A percentile compares a stretch with the other conserved stretches of the same genome.
phyloP scores from a whole-genome alignment of 23 tunicate species.

The Botrylloides violaceus region DNA sequence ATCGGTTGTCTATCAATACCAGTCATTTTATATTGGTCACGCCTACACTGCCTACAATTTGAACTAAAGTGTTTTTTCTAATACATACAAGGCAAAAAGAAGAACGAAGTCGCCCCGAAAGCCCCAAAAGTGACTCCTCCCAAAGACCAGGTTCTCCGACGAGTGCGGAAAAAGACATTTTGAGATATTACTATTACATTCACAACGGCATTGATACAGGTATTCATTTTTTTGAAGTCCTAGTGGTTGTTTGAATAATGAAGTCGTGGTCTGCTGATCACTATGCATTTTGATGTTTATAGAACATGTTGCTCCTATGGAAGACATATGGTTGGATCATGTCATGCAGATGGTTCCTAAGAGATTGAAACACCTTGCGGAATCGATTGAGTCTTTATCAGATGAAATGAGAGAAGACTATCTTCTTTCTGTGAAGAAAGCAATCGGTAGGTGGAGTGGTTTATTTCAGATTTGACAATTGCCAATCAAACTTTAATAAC shows the following conservation, averaged over 20 bases:
- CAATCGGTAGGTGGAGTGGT: constrained; percentile 56
- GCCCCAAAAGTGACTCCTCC: constrained; percentile 30
- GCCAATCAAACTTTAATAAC: background rate
- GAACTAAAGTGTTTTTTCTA: no score
- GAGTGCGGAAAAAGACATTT: constrained; percentile 86
- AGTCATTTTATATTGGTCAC: no score
- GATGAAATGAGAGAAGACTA: constrained; percentile 99
- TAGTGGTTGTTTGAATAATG: no score
- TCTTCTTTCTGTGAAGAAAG: constrained; percentile 92
- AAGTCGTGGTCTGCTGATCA: background rate
- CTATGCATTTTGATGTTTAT: background rate
- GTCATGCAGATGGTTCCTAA: constrained; percentile 89
- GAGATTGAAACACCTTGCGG: constrained; percentile 52
- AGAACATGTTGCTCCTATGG: constrained; percentile 99
- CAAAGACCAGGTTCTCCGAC: constrained; percentile 83
- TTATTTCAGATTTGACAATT: no score
- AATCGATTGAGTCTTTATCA: constrained; percentile 84
- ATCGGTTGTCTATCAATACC: no score
- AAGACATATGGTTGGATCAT: constrained; percentile 82
- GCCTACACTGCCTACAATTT: no score
- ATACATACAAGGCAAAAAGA: constrained; percentile 97
- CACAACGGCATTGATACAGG: constrained; percentile 98
- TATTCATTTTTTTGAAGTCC: background rate
- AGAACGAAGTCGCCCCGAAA: constrained; percentile 37
- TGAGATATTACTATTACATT: constrained; percentile 93